These are phyloP conservation scores for Semotilus atromaculatus DNA, from an alignment of 2,797 vertebrate species.

Conservation along the genomic window DNA sequence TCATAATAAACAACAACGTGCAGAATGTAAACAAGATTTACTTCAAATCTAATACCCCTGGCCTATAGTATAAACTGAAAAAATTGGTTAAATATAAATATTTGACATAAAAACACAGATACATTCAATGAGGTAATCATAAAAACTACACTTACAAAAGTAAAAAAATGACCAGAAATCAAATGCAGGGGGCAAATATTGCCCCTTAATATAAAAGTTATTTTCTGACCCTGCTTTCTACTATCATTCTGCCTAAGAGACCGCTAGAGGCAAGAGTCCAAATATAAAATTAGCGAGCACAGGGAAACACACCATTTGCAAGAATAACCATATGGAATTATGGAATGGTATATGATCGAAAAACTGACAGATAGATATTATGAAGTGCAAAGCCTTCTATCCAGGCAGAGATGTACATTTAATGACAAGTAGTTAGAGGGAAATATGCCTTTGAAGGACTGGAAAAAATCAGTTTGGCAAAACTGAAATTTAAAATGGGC, in stretches of 20 bases:
- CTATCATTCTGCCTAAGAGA: not conserved
- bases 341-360: not conserved
- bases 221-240: not conserved
- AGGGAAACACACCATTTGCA: not conserved
- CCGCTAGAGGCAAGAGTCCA: not conserved
- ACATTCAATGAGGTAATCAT: not conserved
- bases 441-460: slow-evolving; percentile 12
- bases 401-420: not conserved
- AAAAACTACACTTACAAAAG: not conserved
- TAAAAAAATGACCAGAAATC: not conserved
- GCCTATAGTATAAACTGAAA: not conserved
- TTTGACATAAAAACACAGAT: not conserved
- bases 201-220: not conserved
- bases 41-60: no score
- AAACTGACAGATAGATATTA: not conserved
- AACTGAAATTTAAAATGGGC: slow-evolving; percentile 38
- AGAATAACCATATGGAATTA: not conserved
- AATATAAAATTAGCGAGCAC: not conserved
- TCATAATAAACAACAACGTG: not conserved
- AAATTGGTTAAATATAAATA: not conserved
- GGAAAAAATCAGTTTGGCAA: slow-evolving; percentile 27
- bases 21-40: not conserved
- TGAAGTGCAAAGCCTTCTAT: not conserved
- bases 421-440: slow-evolving; percentile 9
- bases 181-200: not conserved